Evolutionary conservation across 1,140 invertebrate genomes (phyloP).

Genomic region (Ylistrum balloti): DNA sequence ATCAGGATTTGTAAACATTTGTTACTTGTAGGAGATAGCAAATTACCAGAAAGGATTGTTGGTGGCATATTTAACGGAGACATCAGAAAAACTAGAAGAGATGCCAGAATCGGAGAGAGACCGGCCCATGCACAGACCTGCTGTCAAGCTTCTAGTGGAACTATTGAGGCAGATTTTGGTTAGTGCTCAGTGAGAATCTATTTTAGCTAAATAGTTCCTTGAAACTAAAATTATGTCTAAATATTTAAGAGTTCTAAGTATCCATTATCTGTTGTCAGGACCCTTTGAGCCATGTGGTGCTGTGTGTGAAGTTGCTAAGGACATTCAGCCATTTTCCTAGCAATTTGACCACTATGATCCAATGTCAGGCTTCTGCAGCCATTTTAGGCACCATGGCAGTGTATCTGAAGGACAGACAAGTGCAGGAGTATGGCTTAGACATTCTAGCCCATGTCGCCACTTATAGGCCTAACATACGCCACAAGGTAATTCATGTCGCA

Average conservation of each 20-base stretch:
- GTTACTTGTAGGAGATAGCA: conserved; percentile 63
- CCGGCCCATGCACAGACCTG: conserved; percentile 67
- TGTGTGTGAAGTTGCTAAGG: conserved; percentile 69
- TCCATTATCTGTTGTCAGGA: conserved; percentile 60
- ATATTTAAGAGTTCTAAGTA: too few relatives aligned
- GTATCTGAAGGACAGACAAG: conserved; percentile 63
- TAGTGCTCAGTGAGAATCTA: conserved; percentile 44
- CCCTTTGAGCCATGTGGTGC: conserved; percentile 68
- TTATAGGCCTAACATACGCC: conserved; percentile 46
- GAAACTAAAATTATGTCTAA: too few relatives aligned
- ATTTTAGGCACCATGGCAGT: conserved; percentile 73
- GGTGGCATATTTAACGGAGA: conserved; percentile 65
- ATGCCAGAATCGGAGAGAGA: conserved; percentile 57
- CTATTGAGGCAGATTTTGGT: conserved; percentile 73
- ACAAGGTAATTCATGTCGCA: too few relatives aligned
- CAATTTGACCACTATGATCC: conserved; percentile 67
- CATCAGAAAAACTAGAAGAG: conserved; percentile 60
- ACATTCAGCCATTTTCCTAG: conserved; percentile 72
- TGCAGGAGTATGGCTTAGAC: conserved; percentile 72
- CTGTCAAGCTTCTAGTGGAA: conserved; percentile 70
- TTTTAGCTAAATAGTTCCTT: too few relatives aligned
- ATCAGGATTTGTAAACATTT: neutral
- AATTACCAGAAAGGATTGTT: conserved; percentile 64
- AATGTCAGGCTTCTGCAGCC: conserved; percentile 69
- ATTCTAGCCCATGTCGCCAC: conserved; percentile 72